These are phyloP conservation scores for Zosterops pallidus DNA, from an alignment of 2,113 vertebrate species.

Conservation along the genomic window DNA sequence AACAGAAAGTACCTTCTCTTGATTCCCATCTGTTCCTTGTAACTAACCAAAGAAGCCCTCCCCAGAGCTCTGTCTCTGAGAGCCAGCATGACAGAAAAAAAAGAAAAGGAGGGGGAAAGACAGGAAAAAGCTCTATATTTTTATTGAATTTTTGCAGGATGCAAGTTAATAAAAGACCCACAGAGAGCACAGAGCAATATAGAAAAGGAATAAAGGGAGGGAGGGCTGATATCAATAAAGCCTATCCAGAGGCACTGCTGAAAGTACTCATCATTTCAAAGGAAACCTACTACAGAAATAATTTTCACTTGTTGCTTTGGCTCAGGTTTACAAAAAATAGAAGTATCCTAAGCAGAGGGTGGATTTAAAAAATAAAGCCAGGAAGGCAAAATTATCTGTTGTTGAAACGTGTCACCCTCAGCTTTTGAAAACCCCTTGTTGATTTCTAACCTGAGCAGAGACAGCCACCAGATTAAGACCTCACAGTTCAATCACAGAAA, in stretches of 20 bases:
- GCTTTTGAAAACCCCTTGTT: not conserved
- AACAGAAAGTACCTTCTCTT: slow-evolving; percentile 33
- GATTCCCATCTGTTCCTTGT: slow-evolving; percentile 49
- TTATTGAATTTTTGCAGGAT: slow-evolving; percentile 63
- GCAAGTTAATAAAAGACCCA: slow-evolving; percentile 64
- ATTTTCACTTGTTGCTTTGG: slow-evolving; percentile 27
- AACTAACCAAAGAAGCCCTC: slow-evolving; percentile 40
- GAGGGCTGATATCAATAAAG: slow-evolving; percentile 44
- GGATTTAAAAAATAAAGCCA: not conserved
- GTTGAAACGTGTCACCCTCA: not conserved
- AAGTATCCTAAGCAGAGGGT: not conserved
- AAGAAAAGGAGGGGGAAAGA: not conserved
- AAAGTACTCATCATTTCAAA: slow-evolving; percentile 7
- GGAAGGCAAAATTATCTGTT: not conserved
- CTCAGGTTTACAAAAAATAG: not conserved
- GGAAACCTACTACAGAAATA: not conserved
- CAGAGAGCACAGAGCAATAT: slow-evolving; percentile 46
- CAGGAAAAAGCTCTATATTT: slow-evolving; percentile 40
- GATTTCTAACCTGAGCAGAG: not conserved
- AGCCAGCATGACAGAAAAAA: not conserved
- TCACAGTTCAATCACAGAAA: not conserved
- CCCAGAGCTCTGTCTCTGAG: slow-evolving; percentile 19
- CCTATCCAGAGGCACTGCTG: slow-evolving; percentile 22
- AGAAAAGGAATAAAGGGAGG: slow-evolving; percentile 37
- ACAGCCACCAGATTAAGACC: not conserved